A percentile compares a stretch with the other conserved stretches of the same genome.
Evolutionary conservation across 2,888 invertebrate genomes (phyloP).

Genomic region (Tenthredo amoena): DNA sequence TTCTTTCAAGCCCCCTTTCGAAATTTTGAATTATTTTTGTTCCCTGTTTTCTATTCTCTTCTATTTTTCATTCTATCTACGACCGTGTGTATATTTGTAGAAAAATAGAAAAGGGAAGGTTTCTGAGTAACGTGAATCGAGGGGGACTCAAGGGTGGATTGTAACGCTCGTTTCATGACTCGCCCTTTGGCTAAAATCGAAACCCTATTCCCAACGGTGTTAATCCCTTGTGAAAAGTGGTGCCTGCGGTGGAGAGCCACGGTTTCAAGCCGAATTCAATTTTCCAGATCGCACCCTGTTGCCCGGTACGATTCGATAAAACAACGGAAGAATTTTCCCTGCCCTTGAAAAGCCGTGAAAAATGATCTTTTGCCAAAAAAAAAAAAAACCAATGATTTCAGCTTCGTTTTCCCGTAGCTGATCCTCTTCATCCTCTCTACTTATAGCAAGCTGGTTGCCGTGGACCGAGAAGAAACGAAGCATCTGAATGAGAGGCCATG

Average conservation of each 20-base stretch:
- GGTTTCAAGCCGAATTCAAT: conserved; percentile 67
- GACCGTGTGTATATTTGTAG: neutral
- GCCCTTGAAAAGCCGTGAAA: too few relatives aligned
- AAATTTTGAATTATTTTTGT: neutral
- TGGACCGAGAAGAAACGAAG: neutral
- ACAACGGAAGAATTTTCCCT: too few relatives aligned
- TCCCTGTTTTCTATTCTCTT: neutral
- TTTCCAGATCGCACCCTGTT: conserved; percentile 49
- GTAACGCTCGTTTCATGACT: conserved; percentile 71
- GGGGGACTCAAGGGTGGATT: conserved; percentile 56
- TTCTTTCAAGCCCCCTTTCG: neutral
- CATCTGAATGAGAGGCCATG: neutral
- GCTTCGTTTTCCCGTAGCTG: too few relatives aligned
- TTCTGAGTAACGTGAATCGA: neutral
- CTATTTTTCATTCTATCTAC: neutral
- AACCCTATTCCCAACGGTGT: conserved; percentile 69
- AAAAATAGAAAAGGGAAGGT: neutral
- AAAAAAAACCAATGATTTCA: too few relatives aligned
- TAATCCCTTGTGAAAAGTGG: conserved; percentile 73
- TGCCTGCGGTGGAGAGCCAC: conserved; percentile 65
- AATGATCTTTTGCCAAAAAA: too few relatives aligned
- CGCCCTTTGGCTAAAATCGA: conserved; percentile 70
- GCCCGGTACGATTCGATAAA: neutral
- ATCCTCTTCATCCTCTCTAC: too few relatives aligned
- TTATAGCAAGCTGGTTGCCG: too few relatives aligned